Conservation (phyloP, 2,797 vertebrate species). For the Alfaro cultratus region DNA sequence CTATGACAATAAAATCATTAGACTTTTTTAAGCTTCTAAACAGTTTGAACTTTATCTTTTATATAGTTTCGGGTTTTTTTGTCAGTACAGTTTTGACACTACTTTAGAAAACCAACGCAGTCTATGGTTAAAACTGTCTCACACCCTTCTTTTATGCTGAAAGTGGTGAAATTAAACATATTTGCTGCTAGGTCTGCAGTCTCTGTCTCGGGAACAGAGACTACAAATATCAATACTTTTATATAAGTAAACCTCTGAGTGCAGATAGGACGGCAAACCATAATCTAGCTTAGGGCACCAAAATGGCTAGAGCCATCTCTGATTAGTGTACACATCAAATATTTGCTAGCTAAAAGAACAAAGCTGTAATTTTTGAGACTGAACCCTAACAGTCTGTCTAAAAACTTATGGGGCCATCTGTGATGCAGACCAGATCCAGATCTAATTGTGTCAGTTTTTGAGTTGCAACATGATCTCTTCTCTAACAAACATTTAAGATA, state of each 20-base stretch:
- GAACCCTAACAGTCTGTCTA: neutral
- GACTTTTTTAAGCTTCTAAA: neutral
- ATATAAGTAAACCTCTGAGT: too few relatives aligned
- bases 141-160: neutral
- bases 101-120: neutral
- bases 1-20: neutral
- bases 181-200: too few relatives aligned
- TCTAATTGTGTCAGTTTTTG: neutral
- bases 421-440: neutral
- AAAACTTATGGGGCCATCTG: neutral
- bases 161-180: constrained; percentile 2
- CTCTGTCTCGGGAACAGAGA: neutral
- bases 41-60: neutral
- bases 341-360: neutral
- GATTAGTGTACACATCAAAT: neutral
- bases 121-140: neutral
- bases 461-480: neutral
- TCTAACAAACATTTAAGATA: neutral
- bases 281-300: too few relatives aligned
- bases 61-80: neutral
- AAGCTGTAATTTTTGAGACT: neutral
- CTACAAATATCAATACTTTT: neutral
- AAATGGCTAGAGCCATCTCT: neutral
- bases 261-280: too few relatives aligned
- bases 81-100: neutral